Evolutionary conservation across 2,797 vertebrate species (phyloP), one percentile per base, ranked within the genome.

Genomic region (Micropoecilia bifurca): DNA sequence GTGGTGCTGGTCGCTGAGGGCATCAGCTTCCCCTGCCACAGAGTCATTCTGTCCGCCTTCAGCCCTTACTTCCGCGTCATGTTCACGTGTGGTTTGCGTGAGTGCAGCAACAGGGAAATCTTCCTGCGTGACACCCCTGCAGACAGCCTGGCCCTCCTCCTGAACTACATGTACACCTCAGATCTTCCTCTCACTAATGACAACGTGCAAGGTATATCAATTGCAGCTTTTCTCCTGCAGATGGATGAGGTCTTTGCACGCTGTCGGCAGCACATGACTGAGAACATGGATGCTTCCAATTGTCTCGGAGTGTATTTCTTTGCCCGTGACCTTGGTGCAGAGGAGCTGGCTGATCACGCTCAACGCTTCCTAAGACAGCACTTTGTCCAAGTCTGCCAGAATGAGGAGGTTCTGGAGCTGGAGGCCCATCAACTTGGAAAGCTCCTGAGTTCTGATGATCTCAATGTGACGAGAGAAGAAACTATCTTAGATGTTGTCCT

Each of bases 21-120:
- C 66, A 94, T 98, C 92, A 96, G 92, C 77, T 99, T 99, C 85
- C 97, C 97, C 43, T 99, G 98, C 88, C 99, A 99, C 91, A 95
- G 97, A 12, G 92, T 98, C 0, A 95, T 99, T 18, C 93, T 99
- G 30, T 97, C 98, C 1, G 97, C 98, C 6, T 99, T 99, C 87
- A 99, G 99, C 69, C 97, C 98, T n/a, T 99, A 99, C 85, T 99
- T 99, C 91, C 97, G 94, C 57, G 98, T 97, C 3, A 99, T 99
- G 99, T 99, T 99, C 88, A 99, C 97, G 46, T 99, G 99, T 20
- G 98, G 99, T 75, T 91, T 99, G 75, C 95, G 95, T 0, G 99
- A 99, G 86, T 98, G 97, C 82, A 83, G 79, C 14, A 97, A 94
- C 82, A 96, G 91, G 59, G 97, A 99, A 71, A 97, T 99, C 68